These are phyloP conservation scores for Embiotoca jacksoni DNA, from an alignment of 2,113 vertebrate genomes.

Conservation along the genomic window DNA sequence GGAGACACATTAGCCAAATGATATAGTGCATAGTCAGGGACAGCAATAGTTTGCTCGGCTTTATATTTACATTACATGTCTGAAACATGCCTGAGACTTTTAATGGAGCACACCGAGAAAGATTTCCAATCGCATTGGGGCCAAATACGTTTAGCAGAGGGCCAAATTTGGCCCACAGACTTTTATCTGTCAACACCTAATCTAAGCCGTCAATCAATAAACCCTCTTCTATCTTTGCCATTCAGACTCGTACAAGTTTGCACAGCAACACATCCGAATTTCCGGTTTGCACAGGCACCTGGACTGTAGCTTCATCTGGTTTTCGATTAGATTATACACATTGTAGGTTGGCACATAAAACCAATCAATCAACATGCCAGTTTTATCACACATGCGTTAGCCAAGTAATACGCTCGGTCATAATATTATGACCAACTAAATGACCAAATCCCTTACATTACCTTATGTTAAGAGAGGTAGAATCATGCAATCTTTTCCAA, in stretches of 20 bases:
- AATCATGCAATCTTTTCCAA: constrained; percentile 6
- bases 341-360: not conserved
- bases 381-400: not conserved
- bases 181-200: not conserved
- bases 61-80: not conserved
- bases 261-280: not conserved
- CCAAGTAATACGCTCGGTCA: not conserved
- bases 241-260: constrained; percentile 4
- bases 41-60: not conserved
- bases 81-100: not conserved
- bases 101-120: not conserved
- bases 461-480: not conserved
- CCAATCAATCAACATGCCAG: not conserved
- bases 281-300: too few species aligned
- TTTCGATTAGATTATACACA: too few species aligned
- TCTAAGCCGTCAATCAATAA: constrained; percentile 27
- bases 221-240: not conserved
- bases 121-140: not conserved
- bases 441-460: not conserved
- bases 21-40: not conserved
- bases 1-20: not conserved
- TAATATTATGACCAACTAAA: constrained; percentile 5
- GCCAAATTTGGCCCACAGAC: not conserved
- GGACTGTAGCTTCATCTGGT: too few species aligned
- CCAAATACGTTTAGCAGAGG: too few species aligned